Conservation (phyloP, 2,797 vertebrate genomes). For the Rhynchonycteris naso region DNA sequence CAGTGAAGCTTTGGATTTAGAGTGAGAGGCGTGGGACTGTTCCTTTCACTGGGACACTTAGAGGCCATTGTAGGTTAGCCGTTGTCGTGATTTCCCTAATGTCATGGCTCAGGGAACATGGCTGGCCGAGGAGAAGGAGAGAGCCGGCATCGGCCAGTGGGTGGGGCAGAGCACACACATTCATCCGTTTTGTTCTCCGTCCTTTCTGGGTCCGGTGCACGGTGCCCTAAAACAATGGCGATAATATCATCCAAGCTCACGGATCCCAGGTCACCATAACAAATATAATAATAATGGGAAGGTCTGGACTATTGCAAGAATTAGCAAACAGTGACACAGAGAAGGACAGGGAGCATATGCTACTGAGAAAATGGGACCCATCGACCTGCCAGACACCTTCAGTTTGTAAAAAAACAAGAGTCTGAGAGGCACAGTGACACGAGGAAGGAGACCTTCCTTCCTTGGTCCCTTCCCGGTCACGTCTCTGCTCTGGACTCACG, state of each 20-base stretch:
- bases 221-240: neutral
- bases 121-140: neutral
- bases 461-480: constrained; percentile 52
- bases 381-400: rapidly evolving
- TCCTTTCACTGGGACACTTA: neutral
- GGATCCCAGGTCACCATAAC: too few relatives aligned
- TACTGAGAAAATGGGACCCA: rapidly evolving
- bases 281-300: rapidly evolving
- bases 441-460: constrained; percentile 67
- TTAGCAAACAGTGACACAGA: neutral
- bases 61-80: neutral
- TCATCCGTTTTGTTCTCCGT: too few relatives aligned
- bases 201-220: neutral
- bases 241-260: rapidly evolving
- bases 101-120: neutral
- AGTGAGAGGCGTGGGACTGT: too few relatives aligned
- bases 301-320: neutral
- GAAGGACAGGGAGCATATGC: neutral
- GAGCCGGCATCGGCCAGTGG: neutral
- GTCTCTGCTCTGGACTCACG: constrained; percentile 49
- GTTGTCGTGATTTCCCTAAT: rapidly evolving
- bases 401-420: rapidly evolving
- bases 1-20: too few relatives aligned
- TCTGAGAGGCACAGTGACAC: neutral
- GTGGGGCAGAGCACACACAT: rapidly evolving